Evolutionary conservation across 2,888 invertebrate genomes (phyloP), one percentile per base, ranked within the genome.

Genomic region (Plutella xylostella): DNA sequence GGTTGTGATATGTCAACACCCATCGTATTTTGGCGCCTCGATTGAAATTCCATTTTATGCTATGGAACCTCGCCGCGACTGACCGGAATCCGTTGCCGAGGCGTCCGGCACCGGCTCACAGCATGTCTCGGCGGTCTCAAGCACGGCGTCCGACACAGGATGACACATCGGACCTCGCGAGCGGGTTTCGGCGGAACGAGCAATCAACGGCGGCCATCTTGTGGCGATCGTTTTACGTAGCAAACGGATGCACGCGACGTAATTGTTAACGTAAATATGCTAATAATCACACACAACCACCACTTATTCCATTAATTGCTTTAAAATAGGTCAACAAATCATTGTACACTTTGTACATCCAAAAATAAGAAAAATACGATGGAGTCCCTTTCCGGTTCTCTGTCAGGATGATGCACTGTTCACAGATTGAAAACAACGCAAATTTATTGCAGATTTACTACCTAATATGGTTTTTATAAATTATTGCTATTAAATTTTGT

Each of bases 11-110:
- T 79, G 78, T 83, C 83, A 82, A 83, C 80, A 82, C 80, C 83
- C 83, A 72, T 78, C 73, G 65, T 77, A 79, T 82, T 83, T 83
- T 83, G 79, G 80, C 83, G 83, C 83, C 83, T 78, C 72, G 68
- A 79, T 77, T 79, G 78, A 80, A 80, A 80, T 80, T 74, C 83
- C 83, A 82, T 82, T 77, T 77, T 82, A 72, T 57, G 72, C 60
- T 74, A 77, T 79, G 80, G 82, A 82, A 80, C 71, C 67, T 65
- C 80, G 78, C 78, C 62, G 68, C 64, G 68, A 66, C 72, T 76
- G 65, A 68, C 76, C 75, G 70, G 68, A 63, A 53, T 63, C 63
- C 64, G 70, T 68, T 64, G 71, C 68, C 72, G 69, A 69, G 62
- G 53, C 63, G 65, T 67, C 62, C 68, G 68, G 72, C 76, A 76